These are phyloP conservation scores for Rhinoptilus africanus DNA, from an alignment of 2,113 vertebrate species.

Conservation along the genomic window DNA sequence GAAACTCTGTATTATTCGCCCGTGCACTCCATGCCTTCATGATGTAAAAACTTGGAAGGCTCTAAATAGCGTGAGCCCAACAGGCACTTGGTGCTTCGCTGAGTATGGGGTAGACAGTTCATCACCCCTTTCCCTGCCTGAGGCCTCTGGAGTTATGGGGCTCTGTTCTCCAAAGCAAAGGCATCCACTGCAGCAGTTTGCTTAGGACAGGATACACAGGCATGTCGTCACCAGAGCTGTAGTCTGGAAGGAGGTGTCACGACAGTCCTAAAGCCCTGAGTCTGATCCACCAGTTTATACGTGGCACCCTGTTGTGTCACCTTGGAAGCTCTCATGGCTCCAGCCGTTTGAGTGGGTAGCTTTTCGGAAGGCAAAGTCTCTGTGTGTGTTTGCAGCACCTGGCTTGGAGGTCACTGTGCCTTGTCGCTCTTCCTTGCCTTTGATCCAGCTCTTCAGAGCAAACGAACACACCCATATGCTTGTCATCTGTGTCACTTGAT, in stretches of 20 bases:
- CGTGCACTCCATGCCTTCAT: background rate
- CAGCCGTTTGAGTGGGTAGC: background rate
- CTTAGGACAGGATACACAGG: no score
- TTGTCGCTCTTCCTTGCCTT: background rate
- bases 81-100: background rate
- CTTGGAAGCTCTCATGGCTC: background rate
- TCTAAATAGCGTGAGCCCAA: background rate
- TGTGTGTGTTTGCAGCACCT: background rate
- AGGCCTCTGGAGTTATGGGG: background rate
- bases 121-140: background rate
- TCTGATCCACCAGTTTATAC: background rate
- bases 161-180: background rate
- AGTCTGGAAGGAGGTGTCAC: background rate
- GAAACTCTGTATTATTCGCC: background rate
- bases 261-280: background rate
- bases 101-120: fast-evolving
- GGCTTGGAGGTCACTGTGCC: background rate
- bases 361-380: background rate
- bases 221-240: background rate
- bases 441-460: background rate
- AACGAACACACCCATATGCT: background rate
- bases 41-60: background rate
- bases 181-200: background rate
- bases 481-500: background rate
- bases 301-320: background rate